Base-by-base conservation (phyloP, 2,797 vertebrate species). In the Hipposideros larvatus region DNA sequence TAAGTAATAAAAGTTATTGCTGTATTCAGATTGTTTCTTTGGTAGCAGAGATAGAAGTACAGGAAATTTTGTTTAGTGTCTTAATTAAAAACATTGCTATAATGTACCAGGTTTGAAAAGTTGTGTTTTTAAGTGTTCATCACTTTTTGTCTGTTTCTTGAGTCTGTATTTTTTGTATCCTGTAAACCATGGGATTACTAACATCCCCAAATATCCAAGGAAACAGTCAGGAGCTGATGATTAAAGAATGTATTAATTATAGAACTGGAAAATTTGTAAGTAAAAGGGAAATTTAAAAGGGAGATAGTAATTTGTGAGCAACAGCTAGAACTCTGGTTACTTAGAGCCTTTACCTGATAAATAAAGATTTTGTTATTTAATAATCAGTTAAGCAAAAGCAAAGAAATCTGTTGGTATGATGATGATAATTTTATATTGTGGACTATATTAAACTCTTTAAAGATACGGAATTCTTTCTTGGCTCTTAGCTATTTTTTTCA, bases 1-100 rank as follows among this genome's bases (percentile, higher is more conserved):
- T 93, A 73, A 78, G 24, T 83, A 74, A 15, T 43, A 57, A 55
- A 48, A 87, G 55, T 82, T 78, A 83, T 85, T 79, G 93, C 37
- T 88, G 2, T 82, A 82, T 88, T 94, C 7, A 86, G 34, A 83
- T 87, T 74, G 8, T 78, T 94, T 96, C 93, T 79, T 94, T 90
- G 48, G 15, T 28, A 91, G 14, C n/a, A 95, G 77, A 96, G 5
- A 21, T 71, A 65, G 46, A 86, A 82, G 21, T 83, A 70, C 8
- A 73, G 21, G 77, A 61, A 61, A 65, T 87, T 92, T 96, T 66
- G 18, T 91, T 89, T 87, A 14, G 13, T 71, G 9, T 79, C 26
- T 86, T 74, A 93, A 85, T 46, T 74, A 34, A 94, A 90, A 95
- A 61, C 18, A 66, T 77, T 94, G 61, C 24, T 91, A 2, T 75